phyloP scores from a whole-genome alignment of 2,888 invertebrate species.

The Eumacrocentrus americanus region DNA sequence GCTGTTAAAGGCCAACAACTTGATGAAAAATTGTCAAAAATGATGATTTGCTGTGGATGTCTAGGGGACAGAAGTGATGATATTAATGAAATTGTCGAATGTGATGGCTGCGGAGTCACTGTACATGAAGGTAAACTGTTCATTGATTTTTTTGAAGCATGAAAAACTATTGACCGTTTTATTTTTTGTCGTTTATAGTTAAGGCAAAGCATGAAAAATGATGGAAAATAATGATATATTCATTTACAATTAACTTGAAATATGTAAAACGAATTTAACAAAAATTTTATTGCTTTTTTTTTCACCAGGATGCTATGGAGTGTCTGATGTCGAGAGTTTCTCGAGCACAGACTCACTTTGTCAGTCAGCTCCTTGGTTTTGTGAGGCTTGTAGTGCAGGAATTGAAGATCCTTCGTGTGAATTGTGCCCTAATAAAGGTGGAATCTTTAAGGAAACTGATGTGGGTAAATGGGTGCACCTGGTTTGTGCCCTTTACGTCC shows the following conservation, averaged over 20 bases:
- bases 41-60: constrained; percentile 90
- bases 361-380: constrained; percentile 99
- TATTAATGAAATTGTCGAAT: constrained; percentile 95
- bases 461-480: constrained; percentile 98
- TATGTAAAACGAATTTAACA: too few relatives aligned
- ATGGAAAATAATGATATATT: too few relatives aligned
- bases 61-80: constrained; percentile 91
- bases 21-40: constrained; percentile 68
- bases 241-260: too few relatives aligned
- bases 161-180: background rate
- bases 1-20: constrained; percentile 57
- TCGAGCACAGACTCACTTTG: constrained; percentile 93
- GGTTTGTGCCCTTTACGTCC: constrained; percentile 96
- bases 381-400: constrained; percentile 95
- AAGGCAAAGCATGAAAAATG: too few relatives aligned
- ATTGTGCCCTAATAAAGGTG: constrained; percentile 91
- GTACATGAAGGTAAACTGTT: constrained; percentile 83
- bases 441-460: constrained; percentile 95
- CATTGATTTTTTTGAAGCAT: background rate
- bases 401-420: constrained; percentile 90
- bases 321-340: constrained; percentile 88
- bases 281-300: constrained; percentile 6
- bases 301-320: constrained; percentile 84
- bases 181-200: too few relatives aligned
- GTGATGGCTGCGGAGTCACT: constrained; percentile 94